Conservation (phyloP, 2,797 vertebrate genomes). For the Discoglossus pictus region DNA sequence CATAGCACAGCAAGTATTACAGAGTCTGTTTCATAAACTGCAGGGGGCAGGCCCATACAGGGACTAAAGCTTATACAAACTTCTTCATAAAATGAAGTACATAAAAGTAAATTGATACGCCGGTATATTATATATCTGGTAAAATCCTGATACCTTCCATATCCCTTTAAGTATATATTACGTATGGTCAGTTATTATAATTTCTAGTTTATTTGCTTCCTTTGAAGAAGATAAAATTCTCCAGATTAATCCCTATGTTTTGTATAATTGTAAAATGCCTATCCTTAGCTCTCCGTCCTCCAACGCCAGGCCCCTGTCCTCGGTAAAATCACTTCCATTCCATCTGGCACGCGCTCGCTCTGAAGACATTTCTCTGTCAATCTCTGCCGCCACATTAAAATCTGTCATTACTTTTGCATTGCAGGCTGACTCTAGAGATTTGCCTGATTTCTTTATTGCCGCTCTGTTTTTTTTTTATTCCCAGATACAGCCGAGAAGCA, state of each 20-base stretch:
- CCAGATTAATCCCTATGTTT: not conserved
- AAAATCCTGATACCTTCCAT: too few species aligned
- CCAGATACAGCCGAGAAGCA: constrained; percentile 74
- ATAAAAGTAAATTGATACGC: too few species aligned
- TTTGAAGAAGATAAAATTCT: too few species aligned
- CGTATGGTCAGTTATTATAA: too few species aligned
- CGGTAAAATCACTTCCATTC: constrained; percentile 96
- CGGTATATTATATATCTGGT: too few species aligned
- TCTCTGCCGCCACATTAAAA: constrained; percentile 91
- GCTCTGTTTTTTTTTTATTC: constrained; percentile 71
- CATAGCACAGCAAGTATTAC: too few species aligned
- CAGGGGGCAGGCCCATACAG: too few species aligned
- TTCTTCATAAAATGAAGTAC: too few species aligned
- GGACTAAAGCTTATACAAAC: too few species aligned
- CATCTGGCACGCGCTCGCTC: constrained; percentile 96
- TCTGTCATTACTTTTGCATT: constrained; percentile 81
- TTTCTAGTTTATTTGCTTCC: too few species aligned
- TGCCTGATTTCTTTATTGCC: constrained; percentile 82
- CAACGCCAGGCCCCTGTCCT: constrained; percentile 85
- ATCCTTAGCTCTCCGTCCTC: constrained; percentile 54
- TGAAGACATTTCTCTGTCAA: constrained; percentile 95
- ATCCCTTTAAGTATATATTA: too few species aligned
- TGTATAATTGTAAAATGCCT: not conserved
- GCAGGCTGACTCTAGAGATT: constrained; percentile 86
- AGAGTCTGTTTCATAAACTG: too few species aligned